Base-by-base conservation (phyloP, 2,888 invertebrate genomes). In the Heliothis peltigera region DNA sequence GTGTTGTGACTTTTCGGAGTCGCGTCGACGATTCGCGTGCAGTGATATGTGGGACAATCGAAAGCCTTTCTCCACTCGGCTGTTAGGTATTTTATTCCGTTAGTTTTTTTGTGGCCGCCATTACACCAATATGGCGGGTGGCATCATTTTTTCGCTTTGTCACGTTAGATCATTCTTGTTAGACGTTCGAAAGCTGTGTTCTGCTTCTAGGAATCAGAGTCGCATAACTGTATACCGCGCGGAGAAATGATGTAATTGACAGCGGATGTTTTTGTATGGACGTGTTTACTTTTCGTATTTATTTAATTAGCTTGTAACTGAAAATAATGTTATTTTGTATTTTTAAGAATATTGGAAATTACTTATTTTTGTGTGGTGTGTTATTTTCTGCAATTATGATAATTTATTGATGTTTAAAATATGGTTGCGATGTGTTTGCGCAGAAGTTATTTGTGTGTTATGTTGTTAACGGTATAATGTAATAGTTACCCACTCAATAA, bases 121-220 rank as follows among this genome's bases (percentile, higher is more conserved):
- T 93, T 92, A 93, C 90, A 90, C 90, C 89, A 91, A 93, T 90
- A 92, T 91, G 93, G 89, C 90, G 89, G 88, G 89, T 92, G 93
- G 94, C 93, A 94, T 93, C 89, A 91, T 93, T 94, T 93, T 93
- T 93, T 92, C 89, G 92, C 93, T 91, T 90, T 91, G 94, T 94
- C 95, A 94, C 94, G 94, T 95, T 95, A 94, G 95, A 95, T 95
- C 94, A 95, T 93, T 94, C 92, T 93, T 88, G 92, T 91, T 91
- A 92, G 92, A 90, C 81, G 89, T 89, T 92, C 87, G 94, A 94
- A 94, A 94, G 93, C 93, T 89, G 89, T 81, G 90, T 87, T 89
- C 89, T 88, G 89, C 82, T 91, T 89, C 86, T 86, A 78, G 80
- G 89, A 86, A 93, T 87, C 87, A 77, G 84, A 92, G 87, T 87